phyloP scores from a whole-genome alignment of 2,888 invertebrate genomes.

The Melanophora roralis region DNA sequence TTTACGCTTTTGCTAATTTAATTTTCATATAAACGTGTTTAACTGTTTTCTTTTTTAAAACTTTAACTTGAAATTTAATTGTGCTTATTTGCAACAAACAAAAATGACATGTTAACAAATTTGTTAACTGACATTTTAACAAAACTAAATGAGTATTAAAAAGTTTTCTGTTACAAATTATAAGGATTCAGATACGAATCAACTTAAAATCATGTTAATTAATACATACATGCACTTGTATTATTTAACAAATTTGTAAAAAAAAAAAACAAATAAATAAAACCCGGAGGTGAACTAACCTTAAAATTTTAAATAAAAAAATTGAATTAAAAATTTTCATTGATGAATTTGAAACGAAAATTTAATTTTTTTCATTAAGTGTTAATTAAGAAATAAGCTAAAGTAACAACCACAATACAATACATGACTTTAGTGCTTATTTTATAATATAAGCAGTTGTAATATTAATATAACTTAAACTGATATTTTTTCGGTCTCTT shows the following conservation, averaged over 20 bases:
- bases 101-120: conserved; percentile 56
- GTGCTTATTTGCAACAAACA: conserved; percentile 48
- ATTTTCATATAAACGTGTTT: conserved; percentile 10
- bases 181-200: conserved; percentile 36
- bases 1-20: too few species aligned
- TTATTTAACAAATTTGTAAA: not conserved
- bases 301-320: too few species aligned
- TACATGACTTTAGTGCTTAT: too few species aligned
- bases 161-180: conserved; percentile 39
- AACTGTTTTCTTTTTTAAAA: not conserved
- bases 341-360: too few species aligned
- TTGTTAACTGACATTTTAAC: conserved; percentile 52
- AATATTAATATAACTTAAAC: too few species aligned
- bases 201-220: conserved; percentile 39
- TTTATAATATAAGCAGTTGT: too few species aligned
- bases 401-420: too few species aligned
- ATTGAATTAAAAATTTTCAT: too few species aligned
- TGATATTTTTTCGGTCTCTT: too few species aligned
- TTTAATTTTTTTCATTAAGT: too few species aligned
- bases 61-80: conserved; percentile 43
- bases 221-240: not conserved
- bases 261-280: not conserved
- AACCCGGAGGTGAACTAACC: too few species aligned
- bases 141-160: conserved; percentile 22
- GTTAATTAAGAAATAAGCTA: too few species aligned